These are phyloP conservation scores for Papilio demoleus DNA, from an alignment of 2,888 invertebrate species.

Conservation along the genomic window DNA sequence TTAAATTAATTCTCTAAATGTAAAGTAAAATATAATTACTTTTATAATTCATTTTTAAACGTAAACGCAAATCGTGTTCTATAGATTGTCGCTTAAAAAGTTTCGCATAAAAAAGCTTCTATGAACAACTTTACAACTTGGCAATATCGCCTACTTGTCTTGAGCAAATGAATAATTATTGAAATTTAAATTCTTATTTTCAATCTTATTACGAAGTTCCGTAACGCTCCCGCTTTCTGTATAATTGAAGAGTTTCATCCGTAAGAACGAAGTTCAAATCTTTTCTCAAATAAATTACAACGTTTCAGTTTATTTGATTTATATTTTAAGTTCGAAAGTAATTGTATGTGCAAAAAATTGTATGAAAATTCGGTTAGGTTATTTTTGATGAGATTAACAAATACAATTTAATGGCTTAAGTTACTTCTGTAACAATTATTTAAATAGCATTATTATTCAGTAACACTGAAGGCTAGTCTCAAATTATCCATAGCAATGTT, in stretches of 20 bases:
- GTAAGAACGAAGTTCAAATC: slow-evolving; percentile 38
- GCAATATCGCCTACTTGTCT: slow-evolving; percentile 66
- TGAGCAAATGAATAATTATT: slow-evolving; percentile 67
- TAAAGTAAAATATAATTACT: background rate
- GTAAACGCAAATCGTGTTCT: slow-evolving; percentile 71
- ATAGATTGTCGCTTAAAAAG: slow-evolving; percentile 64
- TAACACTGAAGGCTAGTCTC: slow-evolving; percentile 23
- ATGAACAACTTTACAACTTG: slow-evolving; percentile 63
- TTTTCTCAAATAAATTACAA: slow-evolving; percentile 48
- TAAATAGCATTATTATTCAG: background rate
- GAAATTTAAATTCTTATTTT: slow-evolving; percentile 68
- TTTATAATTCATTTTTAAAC: slow-evolving; percentile 46
- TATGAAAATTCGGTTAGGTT: background rate
- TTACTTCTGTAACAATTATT: background rate
- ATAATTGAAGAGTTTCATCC: slow-evolving; percentile 62
- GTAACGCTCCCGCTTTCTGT: slow-evolving; percentile 62
- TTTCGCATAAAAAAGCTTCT: slow-evolving; percentile 58
- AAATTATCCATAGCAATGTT: slow-evolving; percentile 51
- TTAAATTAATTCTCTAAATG: background rate
- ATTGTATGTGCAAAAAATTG: slow-evolving; percentile 11
- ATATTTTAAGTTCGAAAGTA: slow-evolving; percentile 44
- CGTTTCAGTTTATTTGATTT: slow-evolving; percentile 42
- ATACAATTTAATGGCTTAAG: background rate
- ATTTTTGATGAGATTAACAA: background rate
- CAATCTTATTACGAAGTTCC: slow-evolving; percentile 63